Evolutionary conservation across 1,140 invertebrate species (phyloP), one percentile per base, ranked within the genome.

Genomic region (Hycleus phaleratus): DNA sequence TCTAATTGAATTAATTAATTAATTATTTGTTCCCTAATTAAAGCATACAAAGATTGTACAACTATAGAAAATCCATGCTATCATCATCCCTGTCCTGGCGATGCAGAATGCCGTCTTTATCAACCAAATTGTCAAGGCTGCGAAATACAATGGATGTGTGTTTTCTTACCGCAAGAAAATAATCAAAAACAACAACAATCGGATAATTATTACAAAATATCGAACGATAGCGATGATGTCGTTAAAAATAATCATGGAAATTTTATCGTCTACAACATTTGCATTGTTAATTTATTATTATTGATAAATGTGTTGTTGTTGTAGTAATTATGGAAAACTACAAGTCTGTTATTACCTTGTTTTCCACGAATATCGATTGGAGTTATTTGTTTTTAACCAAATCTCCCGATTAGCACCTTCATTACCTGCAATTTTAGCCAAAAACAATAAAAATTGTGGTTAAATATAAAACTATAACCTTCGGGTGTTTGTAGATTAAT

Each of bases 91-190:
- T 75, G 74, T 59, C 70, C 70, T 24, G 57, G 64, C 40, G 71
- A 64, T 38, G 62, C 67, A 32, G 65, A 66, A 26, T 75, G 73
- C 51, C 59, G 65, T 39, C 56, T 72, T 49, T 74, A 67, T 59
- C 65, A 72, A 51, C 68, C 71, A 49, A 9, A 49, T 39, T 74
- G 73, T 64, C 51, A 58, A n/a, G 74, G 72, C 6, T 74, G 74
- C 49, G 66, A 66, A 38, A 45, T 60, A 11, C 48, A 65, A n/a
- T 50, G 59, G 49, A 61, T 64, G 46, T 75, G 72, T 56, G 12
- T 46, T 42, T 18, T 18, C 18, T 18, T 10, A 42, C 2, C 11
- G 18, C 40, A 12, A 38, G 38, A n/a, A 32, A 47, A 42, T 18
- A 50, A 32, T 7, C 40, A 55, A 26, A 40, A 8, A n/a, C 7